These are phyloP conservation scores for Phyllostomus discolor DNA, from an alignment of 2,113 vertebrate species.

Conservation along the genomic window DNA sequence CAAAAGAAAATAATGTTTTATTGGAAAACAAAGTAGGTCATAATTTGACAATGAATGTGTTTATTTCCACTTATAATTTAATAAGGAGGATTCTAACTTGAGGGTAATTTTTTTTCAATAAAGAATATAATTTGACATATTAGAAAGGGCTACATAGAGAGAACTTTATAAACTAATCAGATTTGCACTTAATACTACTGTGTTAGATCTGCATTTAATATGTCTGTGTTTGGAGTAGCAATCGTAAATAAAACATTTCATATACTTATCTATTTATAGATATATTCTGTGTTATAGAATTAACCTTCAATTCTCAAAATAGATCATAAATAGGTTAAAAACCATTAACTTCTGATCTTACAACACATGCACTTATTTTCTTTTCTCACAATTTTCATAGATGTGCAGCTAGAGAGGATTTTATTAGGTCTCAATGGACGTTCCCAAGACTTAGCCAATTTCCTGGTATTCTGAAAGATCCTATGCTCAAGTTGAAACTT, in stretches of 20 bases:
- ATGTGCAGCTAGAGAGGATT: background rate
- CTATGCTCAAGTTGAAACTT: background rate
- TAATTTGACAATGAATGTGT: conserved; percentile 40
- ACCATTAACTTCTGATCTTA: background rate
- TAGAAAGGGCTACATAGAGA: background rate
- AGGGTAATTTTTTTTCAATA: conserved; percentile 34
- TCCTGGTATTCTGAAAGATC: background rate
- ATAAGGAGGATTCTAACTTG: background rate
- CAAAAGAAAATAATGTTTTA: background rate
- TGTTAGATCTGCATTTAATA: no score
- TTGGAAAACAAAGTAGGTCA: conserved; percentile 41
- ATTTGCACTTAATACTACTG: background rate
- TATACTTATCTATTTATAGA: background rate
- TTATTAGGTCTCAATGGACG: background rate
- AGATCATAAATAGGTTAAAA: background rate
- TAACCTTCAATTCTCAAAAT: background rate
- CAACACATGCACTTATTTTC: background rate
- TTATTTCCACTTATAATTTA: conserved; percentile 65
- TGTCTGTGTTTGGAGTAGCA: background rate
- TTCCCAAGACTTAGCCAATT: background rate
- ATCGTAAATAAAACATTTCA: background rate
- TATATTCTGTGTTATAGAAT: background rate
- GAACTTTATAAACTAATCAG: background rate
- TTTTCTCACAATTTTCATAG: background rate
- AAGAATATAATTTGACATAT: conserved; percentile 47